Base-by-base conservation (phyloP, 2,888 invertebrate genomes). In the Bombylius major region DNA sequence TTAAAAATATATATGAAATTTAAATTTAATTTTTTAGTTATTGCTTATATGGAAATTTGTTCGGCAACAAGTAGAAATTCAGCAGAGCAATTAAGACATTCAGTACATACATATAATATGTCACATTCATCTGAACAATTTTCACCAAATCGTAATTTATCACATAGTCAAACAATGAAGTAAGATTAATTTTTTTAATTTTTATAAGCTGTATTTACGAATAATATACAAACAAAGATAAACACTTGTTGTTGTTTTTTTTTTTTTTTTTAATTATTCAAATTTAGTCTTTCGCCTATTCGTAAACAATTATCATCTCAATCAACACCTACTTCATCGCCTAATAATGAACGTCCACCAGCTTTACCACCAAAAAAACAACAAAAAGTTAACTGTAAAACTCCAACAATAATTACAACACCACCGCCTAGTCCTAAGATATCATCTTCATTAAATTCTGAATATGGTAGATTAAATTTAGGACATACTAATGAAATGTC, bases 11-110 rank as follows among this genome's bases (percentile, higher is more conserved):
- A 23, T 23, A 23, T 23, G 3, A 23, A 23, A 23, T 23, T 23
- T 23, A 23, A 23, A 23, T 23, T n/a, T n/a, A n/a, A 5, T 32
- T 47, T 47, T 47, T 32, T 80, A 91, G 93, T 94, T 68, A 89
- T 92, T 87, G 92, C 91, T 61, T 95, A 94, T 75, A 93, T 95
- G 93, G 92, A 94, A 77, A 91, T 93, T 83, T 92, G 91, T 77
- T 87, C 88, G 63, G 89, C 90, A 67, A 81, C 82, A 61, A 82
- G 84, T 59, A 84, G 82, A 63, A 82, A 82, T 56, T 81, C 82
- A 49, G 80, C 82, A 56, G 90, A 90, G 66, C 85, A 89, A 73
- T 82, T 90, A 72, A 81, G 91, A 51, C 92, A 92, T 73, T 93
- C 94, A 5, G 83, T 93, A 67, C 91, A 93, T 70, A 83, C 87